Base-by-base conservation (phyloP, 2,888 invertebrate species). In the Coecobrya sp. region DNA sequence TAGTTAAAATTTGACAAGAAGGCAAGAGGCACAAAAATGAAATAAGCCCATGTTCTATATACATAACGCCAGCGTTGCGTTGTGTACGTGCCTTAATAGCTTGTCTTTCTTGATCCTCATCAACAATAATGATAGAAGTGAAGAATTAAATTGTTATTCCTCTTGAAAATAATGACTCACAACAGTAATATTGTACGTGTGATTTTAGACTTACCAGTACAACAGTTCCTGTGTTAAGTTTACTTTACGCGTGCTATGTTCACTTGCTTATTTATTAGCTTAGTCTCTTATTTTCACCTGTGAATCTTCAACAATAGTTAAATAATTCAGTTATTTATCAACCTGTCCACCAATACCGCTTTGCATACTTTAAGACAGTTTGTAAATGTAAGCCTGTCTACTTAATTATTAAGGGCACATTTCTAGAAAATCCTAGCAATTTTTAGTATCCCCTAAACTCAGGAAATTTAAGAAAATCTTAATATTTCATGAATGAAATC, bases 111-210 rank as follows among this genome's bases (percentile, higher is more conserved):
- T 55, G 55, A 59, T 81, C 27, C 36, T 81, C 59, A 36, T 55
- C 59, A 81, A 52, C 25, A 8, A 27, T 52, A 52, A 59, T 16
- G 52, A 25, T 10, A 16, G 27, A 25, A 52, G 49, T 79, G 52
- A 79, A 81, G 59, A 81, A 81, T 81, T 19, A 81, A 55, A 52
- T 79, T 52, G 49, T 52, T 52, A 79, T 79, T 79, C 27, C 52
- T 22, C 45, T 52, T 13, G 49, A 79, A 76, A 76, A 68, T 68
- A 27, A 68, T 30, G 30, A 4, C 22, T 22, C 10, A 11, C 62
- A 62, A 22, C 11, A 62, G n/a, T 7, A 19, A 22, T 10, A 16
- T 30, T 19, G 30, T 68, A 7, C 30, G 30, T 68, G 30, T 27
- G n/a, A 52, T 52, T 5, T n/a, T n/a, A n/a, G n/a, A n/a, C n/a